Base-by-base conservation (phyloP, 2,113 vertebrate genomes). In the Centropristis striata region DNA sequence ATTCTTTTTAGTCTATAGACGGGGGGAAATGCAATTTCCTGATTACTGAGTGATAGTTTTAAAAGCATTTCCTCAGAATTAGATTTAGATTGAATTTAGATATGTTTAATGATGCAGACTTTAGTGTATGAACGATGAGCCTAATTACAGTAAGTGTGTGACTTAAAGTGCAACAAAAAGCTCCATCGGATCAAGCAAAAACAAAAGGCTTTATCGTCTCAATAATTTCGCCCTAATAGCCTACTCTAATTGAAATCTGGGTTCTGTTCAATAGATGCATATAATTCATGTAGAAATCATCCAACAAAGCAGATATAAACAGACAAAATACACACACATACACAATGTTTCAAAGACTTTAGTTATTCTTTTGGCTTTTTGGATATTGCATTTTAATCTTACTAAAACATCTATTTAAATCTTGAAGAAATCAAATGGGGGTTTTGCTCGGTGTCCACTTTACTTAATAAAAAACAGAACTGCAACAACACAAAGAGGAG, bases 131-230 rank as follows among this genome's bases (percentile, higher is more conserved):
- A 88, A 47, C 42, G n/a, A 75, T 81, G 77, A 82, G 63, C 6
- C n/a, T 12, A 71, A 71, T 87, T 77, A 71, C 13, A 51, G 46
- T 59, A 61, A 83, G 68, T 63, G 68, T 82, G 36, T 44, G 63
- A 71, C 67, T 66, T 61, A 16, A 64, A 69, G 71, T 66, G 49
- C 65, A 83, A 50, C 63, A 67, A 79, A 32, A 79, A 49, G 28
- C 57, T 41, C 20, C 41, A 64, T 25, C 14, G 8, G 54, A 60
- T 57, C 20, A 37, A 42, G 44, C n/a, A 51, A 9, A 44, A 47
- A 63, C 21, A 50, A 51, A 69, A n/a, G 25, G 23, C 46, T 18
- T 49, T n/a, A 36, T 46, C 0, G 1, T 67, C 46, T 54, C 21
- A 27, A 39, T 68, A 51, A 65, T 32, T 25, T 61, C 41, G 65